A percentile compares a stretch with the other conserved stretches of the same genome.
These are phyloP conservation scores for Carduelis carduelis DNA, from an alignment of 2,797 vertebrate genomes.

Conservation along the genomic window DNA sequence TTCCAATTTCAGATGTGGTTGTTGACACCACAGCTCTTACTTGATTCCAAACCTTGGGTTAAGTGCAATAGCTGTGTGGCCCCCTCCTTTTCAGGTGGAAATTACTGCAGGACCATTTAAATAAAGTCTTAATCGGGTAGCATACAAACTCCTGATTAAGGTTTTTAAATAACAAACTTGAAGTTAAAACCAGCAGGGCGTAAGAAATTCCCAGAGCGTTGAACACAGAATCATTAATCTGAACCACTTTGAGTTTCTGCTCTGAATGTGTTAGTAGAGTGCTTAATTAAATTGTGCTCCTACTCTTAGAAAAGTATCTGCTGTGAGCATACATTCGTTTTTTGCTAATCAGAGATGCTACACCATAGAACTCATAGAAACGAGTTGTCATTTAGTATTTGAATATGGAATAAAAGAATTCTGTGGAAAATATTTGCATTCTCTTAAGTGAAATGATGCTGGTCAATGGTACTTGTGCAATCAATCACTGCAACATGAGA, in stretches of 20 bases:
- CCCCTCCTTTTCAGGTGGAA: background rate
- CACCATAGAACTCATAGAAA: background rate
- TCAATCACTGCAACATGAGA: background rate
- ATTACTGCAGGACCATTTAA: background rate
- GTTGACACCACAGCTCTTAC: background rate
- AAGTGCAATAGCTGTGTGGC: background rate
- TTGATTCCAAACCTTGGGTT: background rate
- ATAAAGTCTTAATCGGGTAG: constrained; percentile 40
- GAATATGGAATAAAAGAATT: background rate
- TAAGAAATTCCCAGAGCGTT: background rate
- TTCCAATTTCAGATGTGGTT: background rate
- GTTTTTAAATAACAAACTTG: constrained; percentile 50
- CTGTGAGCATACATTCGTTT: background rate
- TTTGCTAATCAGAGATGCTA: constrained; percentile 13
- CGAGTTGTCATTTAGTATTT: background rate
- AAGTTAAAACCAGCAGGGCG: constrained; percentile 18
- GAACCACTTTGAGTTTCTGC: constrained; percentile 39
- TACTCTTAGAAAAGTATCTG: background rate
- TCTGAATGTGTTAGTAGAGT: background rate
- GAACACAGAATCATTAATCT: constrained; percentile 46
- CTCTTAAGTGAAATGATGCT: background rate
- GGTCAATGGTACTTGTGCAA: background rate
- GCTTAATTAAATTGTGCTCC: constrained; percentile 25
- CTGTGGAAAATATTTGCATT: background rate
- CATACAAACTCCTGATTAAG: constrained; percentile 40